Conservation (phyloP, 2,113 vertebrate genomes). For the Megaceryle torquata region DNA sequence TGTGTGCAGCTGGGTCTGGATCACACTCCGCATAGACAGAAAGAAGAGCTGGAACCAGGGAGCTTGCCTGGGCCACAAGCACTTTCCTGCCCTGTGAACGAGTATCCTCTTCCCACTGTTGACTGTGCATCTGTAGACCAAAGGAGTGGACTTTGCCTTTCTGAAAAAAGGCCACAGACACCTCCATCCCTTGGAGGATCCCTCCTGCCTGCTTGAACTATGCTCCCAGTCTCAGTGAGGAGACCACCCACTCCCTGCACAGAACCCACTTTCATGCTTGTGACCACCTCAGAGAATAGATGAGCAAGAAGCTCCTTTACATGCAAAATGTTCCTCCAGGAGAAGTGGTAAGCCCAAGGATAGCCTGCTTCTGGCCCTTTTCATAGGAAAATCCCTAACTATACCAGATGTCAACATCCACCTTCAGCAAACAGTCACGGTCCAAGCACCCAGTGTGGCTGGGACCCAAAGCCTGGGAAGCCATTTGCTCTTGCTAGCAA, state of each 20-base stretch:
- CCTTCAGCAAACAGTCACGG: neutral
- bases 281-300: neutral
- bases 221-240: neutral
- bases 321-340: neutral
- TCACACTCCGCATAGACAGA: neutral
- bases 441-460: neutral
- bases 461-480: neutral
- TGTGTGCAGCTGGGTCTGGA: neutral
- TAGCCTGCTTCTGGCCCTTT: neutral
- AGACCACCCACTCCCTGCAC: neutral
- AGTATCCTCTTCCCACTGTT: neutral
- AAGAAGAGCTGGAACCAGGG: neutral
- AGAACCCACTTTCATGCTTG: neutral
- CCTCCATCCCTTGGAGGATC: neutral
- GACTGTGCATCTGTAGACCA: neutral
- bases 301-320: neutral
- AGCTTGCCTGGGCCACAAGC: neutral
- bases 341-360: neutral
- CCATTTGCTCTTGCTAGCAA: neutral
- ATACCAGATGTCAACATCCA: no score
- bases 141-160: neutral
- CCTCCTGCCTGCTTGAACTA: neutral
- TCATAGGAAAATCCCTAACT: neutral
- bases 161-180: neutral
- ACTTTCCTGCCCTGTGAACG: neutral